Evolutionary conservation across 2,797 vertebrate genomes (phyloP).

Genomic region (Myripristis murdjan): DNA sequence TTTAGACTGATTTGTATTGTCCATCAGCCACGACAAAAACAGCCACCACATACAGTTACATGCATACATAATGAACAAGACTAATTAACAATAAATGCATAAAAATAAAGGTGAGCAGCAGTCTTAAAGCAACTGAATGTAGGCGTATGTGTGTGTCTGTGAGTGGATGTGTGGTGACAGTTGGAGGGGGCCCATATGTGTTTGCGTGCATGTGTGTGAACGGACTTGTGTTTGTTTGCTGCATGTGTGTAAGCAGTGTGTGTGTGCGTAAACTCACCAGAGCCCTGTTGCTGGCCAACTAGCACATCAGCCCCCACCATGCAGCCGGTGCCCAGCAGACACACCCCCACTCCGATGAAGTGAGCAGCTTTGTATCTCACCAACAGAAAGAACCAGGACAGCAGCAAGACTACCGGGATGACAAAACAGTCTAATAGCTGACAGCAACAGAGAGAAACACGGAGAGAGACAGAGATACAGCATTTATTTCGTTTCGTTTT

Average conservation of each 20-base stretch:
- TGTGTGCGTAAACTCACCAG: conserved; percentile 83
- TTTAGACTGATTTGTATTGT: too few relatives aligned
- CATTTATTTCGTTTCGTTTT: neutral
- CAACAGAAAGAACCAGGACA: conserved; percentile 97
- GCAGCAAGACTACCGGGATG: conserved; percentile 94
- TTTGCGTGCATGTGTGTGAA: too few relatives aligned
- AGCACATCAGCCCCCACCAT: conserved; percentile 96
- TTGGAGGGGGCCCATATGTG: too few relatives aligned
- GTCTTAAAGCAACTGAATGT: too few relatives aligned
- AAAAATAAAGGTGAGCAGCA: too few relatives aligned
- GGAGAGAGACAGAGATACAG: neutral
- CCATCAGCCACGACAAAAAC: too few relatives aligned
- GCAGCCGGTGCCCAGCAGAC: conserved; percentile 94
- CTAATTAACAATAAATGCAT: too few relatives aligned
- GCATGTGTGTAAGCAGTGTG: conserved; percentile 14
- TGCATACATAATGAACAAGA: too few relatives aligned
- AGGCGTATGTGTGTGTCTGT: too few relatives aligned
- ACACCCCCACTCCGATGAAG: conserved; percentile 92
- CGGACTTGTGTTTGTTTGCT: neutral
- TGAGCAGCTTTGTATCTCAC: conserved; percentile 96
- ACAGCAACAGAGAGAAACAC: neutral
- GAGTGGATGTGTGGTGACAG: too few relatives aligned
- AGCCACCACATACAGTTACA: too few relatives aligned
- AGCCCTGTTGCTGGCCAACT: conserved; percentile 92
- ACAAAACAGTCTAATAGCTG: conserved; percentile 96